Evolutionary conservation across 2,888 invertebrate species (phyloP).

Genomic region (Plagodis pulveraria): DNA sequence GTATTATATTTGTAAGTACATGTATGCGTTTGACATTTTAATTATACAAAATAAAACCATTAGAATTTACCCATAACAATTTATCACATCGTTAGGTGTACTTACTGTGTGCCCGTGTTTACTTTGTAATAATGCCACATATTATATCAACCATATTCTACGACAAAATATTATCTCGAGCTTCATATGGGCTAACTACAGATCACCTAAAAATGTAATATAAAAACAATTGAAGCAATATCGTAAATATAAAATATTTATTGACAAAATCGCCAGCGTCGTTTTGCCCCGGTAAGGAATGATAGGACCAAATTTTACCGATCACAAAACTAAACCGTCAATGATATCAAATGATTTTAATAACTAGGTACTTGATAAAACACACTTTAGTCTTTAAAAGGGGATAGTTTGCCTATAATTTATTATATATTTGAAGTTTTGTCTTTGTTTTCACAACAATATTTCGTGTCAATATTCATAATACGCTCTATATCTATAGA

Average conservation of each 20-base stretch:
- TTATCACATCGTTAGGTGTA: constrained; percentile 79
- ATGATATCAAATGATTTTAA: constrained; percentile 39
- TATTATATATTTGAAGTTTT: no score
- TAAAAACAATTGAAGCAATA: constrained; percentile 39
- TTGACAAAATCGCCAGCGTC: constrained; percentile 52
- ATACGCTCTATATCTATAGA: not conserved
- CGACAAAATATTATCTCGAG: constrained; percentile 39
- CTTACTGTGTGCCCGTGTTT: constrained; percentile 72
- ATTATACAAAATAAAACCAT: constrained; percentile 81
- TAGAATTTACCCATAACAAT: constrained; percentile 74
- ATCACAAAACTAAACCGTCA: constrained; percentile 70
- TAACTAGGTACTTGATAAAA: constrained; percentile 52
- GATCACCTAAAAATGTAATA: constrained; percentile 38
- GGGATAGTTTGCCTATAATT: constrained; percentile 46
- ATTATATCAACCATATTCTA: constrained; percentile 36
- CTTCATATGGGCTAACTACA: constrained; percentile 39
- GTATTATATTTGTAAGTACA: constrained; percentile 58
- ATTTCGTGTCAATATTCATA: no score
- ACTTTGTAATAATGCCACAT: constrained; percentile 57
- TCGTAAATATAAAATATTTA: constrained; percentile 53
- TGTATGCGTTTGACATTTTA: constrained; percentile 63
- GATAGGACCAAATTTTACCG: constrained; percentile 87
- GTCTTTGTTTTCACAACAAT: no score
- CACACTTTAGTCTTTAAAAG: constrained; percentile 68
- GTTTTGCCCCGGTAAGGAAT: constrained; percentile 85